Evolutionary conservation across 2,113 vertebrate genomes (phyloP).

Genomic region (Tupaia chinensis): DNA sequence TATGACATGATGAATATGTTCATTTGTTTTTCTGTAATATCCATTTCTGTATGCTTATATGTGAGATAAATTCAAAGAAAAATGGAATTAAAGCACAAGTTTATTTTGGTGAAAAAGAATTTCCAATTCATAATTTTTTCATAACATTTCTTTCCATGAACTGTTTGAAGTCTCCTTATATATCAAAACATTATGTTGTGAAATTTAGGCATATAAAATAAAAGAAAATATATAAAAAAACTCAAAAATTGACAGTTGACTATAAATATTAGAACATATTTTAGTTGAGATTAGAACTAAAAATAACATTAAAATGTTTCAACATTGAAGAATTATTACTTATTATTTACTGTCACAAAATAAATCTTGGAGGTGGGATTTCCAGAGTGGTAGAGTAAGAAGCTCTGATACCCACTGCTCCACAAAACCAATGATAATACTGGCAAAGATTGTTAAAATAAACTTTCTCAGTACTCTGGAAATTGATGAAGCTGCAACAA

Average conservation of each 20-base stretch:
- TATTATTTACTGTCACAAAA: neutral
- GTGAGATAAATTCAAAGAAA: neutral
- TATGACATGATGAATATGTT: neutral
- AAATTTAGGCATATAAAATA: neutral
- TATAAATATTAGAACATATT: slow-evolving; percentile 14
- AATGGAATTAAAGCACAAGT: neutral
- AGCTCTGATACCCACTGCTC: neutral
- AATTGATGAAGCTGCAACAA: neutral
- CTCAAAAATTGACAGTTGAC: neutral
- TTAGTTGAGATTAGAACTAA: neutral
- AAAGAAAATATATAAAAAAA: neutral
- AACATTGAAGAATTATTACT: neutral
- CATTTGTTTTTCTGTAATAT: no score
- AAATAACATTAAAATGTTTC: neutral
- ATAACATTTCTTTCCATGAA: no score
- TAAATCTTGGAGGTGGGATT: neutral
- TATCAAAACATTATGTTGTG: neutral
- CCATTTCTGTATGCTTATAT: no score
- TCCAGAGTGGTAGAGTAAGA: neutral
- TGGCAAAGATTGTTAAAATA: neutral
- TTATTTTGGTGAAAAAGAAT: no score
- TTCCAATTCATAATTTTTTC: no score
- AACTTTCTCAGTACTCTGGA: neutral
- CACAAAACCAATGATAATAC: neutral
- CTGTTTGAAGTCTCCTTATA: no score